Evolutionary conservation across 2,113 vertebrate species (phyloP), one percentile per base, ranked within the genome.

Genomic region (Turnix velox): DNA sequence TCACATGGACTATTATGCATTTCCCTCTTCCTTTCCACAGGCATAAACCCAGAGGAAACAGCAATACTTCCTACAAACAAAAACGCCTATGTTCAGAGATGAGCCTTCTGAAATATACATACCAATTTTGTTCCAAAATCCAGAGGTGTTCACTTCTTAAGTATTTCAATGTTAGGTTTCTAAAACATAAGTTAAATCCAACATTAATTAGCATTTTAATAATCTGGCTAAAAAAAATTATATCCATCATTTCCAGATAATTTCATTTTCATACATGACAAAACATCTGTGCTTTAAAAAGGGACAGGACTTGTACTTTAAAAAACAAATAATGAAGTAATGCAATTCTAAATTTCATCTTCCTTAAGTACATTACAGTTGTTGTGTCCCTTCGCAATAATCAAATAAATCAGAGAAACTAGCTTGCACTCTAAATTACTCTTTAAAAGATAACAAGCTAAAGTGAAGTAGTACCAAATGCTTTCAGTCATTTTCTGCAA

Each of bases 71-170:
- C 23, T 22, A 71, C 62, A 24, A 80, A 80, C 30, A 73, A 43
- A 89, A 78, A 54, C 7, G 2, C 14, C 63, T 35, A 40, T 14
- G 18, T 57, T 86, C 0, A 1, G 42, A 52, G 55, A 37, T 25
- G 9, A 90, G 45, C 18, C 45, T 87, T 66, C 55, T 5, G 4
- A 74, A 87, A 15, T 42, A 83, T 66, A 85, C 63, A 8, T 76
- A 91, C 78, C 87, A 86, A 69, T 69, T 87, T 68, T 88, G 49
- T 76, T 94, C 71, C 58, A 55, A 93, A 92, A 79, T 87, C 74
- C 85, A 95, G 63, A 74, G 30, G 54, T 39, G 58, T 83, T 85
- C 13, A 14, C 71, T 89, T 76, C 67, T 92, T 88, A 72, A 69
- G 52, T 89, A 77, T 49, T 65, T 77, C 2, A 4, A 31, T 43